Evolutionary conservation across 2,113 vertebrate genomes (phyloP).

Genomic region (Chauna torquata): DNA sequence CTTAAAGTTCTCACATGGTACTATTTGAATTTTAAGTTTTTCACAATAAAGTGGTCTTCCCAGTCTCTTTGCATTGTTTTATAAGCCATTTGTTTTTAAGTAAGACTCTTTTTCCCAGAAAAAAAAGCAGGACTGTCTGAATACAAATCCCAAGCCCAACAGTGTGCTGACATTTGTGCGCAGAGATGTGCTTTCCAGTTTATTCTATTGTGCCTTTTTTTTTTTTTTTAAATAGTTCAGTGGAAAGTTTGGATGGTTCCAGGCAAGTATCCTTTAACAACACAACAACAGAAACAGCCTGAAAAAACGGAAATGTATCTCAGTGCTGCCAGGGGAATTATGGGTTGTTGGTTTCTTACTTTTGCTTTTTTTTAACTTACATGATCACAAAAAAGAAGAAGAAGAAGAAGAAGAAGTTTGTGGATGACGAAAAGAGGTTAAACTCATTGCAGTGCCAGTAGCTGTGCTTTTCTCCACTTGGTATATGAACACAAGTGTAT

Average conservation of each 20-base stretch:
- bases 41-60: slow-evolving; percentile 57
- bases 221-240: background rate
- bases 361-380: background rate
- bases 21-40: slow-evolving; percentile 47
- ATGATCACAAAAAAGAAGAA: background rate
- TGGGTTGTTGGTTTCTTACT: background rate
- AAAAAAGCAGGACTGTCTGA: slow-evolving; percentile 44
- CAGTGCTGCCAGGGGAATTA: background rate
- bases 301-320: slow-evolving; percentile 21
- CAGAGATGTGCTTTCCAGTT: slow-evolving; percentile 51
- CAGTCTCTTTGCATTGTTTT: slow-evolving; percentile 59
- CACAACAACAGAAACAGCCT: slow-evolving; percentile 28
- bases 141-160: slow-evolving; percentile 55
- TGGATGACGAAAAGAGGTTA: background rate
- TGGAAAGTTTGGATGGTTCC: slow-evolving; percentile 50
- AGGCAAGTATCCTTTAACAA: background rate
- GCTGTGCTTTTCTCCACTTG: background rate
- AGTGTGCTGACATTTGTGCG: slow-evolving; percentile 66
- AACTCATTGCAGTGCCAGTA: background rate
- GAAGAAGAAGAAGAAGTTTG: background rate
- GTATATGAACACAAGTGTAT: background rate
- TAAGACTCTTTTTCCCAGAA: slow-evolving; percentile 24
- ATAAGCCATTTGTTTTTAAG: slow-evolving; percentile 66
- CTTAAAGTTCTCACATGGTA: slow-evolving; percentile 1
- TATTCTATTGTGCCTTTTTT: slow-evolving; percentile 48